Percentiles rank a stretch among this genome's conserved stretches.
Evolutionary conservation across 2,888 invertebrate genomes (phyloP).

Genomic region (Hydrotaea diabolus): DNA sequence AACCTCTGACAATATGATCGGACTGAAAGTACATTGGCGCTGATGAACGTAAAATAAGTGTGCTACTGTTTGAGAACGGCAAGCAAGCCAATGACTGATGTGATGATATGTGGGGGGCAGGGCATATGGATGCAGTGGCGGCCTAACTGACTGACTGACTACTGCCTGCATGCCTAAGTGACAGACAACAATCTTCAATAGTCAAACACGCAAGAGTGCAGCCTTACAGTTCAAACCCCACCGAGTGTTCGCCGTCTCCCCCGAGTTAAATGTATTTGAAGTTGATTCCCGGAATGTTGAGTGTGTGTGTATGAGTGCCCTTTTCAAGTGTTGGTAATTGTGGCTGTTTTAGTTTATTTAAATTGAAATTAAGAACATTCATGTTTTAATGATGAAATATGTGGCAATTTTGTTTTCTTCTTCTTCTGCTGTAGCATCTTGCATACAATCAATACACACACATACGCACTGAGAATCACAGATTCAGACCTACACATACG

Average conservation of each 20-base stretch:
- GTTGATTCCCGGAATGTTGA: neutral
- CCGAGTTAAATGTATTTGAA: neutral
- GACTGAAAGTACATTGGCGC: conserved; percentile 12
- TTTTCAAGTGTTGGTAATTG: conserved; percentile 30
- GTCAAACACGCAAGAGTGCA: conserved; percentile 12
- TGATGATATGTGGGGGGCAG: conserved; percentile 8
- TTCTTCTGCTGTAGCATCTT: conserved; percentile 24
- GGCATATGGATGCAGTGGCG: neutral
- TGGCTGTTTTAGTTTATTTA: conserved; percentile 46
- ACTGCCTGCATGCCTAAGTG: neutral
- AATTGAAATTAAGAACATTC: conserved; percentile 53
- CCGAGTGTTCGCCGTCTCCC: neutral
- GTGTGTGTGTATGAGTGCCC: conserved; percentile 3
- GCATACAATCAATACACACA: conserved; percentile 25
- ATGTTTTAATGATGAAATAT: conserved; percentile 59
- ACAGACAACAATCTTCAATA: conserved; percentile 22
- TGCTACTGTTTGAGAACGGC: conserved; percentile 7
- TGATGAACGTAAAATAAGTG: conserved; percentile 46
- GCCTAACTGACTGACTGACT: neutral
- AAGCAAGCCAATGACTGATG: neutral
- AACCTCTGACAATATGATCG: conserved; percentile 49
- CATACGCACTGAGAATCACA: neutral
- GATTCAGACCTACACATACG: conserved; percentile 19
- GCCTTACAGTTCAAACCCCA: neutral
- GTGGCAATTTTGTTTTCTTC: conserved; percentile 35